Evolutionary conservation across 2,113 vertebrate genomes (phyloP), one percentile per base, ranked within the genome.

Genomic region (Barbus barbus): DNA sequence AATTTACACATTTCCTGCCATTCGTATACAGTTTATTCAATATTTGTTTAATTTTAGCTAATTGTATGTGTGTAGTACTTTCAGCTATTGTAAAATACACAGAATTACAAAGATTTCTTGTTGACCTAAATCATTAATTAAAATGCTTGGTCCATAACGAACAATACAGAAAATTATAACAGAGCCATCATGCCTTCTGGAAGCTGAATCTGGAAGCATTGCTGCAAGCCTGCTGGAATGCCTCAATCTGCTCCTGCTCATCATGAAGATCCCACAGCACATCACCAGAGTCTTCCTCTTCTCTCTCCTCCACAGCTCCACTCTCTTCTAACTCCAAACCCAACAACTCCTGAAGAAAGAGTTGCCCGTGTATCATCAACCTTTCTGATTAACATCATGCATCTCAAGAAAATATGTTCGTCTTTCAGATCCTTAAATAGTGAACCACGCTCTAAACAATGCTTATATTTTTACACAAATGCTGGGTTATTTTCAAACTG

Each of bases 181-280:
- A 46, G 11, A 51, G 24, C 7, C 26, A 18, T 28, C 1, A 44
- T 48, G 8, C 98, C 92, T 99, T 99, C 86, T 98, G 96, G 65
- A 98, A 97, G 86, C 96, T 97, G 26, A 97, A 90, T 60, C 96
- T 96, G 24, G 95, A 94, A 1, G 93, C 87, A 73, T 94, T 94
- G 86, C 90, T 93, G 76, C 95, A 96, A 12, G 97, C 96, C 85
- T 96, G 96, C 88, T 98, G 97, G 84, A 96, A 97, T 82, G 95
- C 93, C 90, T 99, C 97, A 48, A 94, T 96, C 92, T 99, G 98
- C 74, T 98, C 98, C 88, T 97, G 97, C 75, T 99, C 98, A 86
- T 98, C 97, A 0, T 98, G 97, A 13, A 96, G 94, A 92, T 99
- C 97, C 97, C 97, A 99, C 22, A 98, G 89, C 5, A 98, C 95